Percentiles rank a stretch among this genome's conserved stretches.
These are phyloP conservation scores for Dinocampus coccinellae DNA, from an alignment of 2,888 invertebrate genomes.

Conservation along the genomic window DNA sequence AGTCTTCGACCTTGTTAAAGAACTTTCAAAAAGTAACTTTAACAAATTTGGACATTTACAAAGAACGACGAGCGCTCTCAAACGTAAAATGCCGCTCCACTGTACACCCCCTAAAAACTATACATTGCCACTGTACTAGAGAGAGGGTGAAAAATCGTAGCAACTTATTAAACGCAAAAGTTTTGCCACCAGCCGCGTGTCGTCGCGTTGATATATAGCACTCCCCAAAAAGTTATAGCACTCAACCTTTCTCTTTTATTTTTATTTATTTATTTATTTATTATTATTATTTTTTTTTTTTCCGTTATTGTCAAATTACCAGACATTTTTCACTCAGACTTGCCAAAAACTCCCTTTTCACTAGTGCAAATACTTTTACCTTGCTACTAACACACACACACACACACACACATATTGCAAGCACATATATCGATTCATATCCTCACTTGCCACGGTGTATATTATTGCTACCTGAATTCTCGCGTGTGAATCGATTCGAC, in stretches of 20 bases:
- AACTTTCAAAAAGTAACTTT: conserved; percentile 10
- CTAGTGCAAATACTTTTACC: background rate
- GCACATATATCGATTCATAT: background rate
- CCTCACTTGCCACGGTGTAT: background rate
- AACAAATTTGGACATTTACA: conserved; percentile 15
- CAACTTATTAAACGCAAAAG: conserved; percentile 67
- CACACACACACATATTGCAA: background rate
- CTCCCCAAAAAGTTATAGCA: conserved; percentile 26
- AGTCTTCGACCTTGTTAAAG: conserved; percentile 9
- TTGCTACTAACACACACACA: background rate
- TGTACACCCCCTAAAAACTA: background rate
- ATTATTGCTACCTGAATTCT: background rate
- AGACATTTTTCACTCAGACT: conserved; percentile 47
- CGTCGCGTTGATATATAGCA: conserved; percentile 56
- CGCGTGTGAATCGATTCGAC: conserved; percentile 3
- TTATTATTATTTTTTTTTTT: no score
- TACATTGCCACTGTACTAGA: conserved; percentile 14
- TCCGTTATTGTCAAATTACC: conserved; percentile 51
- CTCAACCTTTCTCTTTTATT: conserved; percentile 32
- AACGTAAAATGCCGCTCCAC: background rate
- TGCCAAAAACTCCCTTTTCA: conserved; percentile 35
- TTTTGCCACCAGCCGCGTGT: conserved; percentile 48
- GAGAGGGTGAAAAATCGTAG: conserved; percentile 62
- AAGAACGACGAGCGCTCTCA: conserved; percentile 14
- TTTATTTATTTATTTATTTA: no score